Evolutionary conservation across 2,113 vertebrate species (phyloP).

Genomic region (Pelvicachromis taeniatus): DNA sequence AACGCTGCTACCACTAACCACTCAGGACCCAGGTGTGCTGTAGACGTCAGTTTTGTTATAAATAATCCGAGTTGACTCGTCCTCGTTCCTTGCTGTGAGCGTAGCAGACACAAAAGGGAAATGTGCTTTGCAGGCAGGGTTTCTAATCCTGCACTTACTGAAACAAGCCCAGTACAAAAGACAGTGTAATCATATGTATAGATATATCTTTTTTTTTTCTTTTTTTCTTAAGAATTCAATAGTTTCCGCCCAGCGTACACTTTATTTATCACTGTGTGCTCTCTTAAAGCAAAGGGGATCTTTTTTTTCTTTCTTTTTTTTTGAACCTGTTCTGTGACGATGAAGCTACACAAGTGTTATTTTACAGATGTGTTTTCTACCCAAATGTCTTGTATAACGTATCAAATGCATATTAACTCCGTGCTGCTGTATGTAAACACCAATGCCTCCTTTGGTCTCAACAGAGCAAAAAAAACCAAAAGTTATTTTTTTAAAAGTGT

Average conservation of each 20-base stretch:
- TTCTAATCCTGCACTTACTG: background rate
- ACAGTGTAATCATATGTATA: background rate
- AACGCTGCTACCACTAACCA: conserved; percentile 38
- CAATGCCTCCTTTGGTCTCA: conserved; percentile 10
- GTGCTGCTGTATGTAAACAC: conserved; percentile 24
- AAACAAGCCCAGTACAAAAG: background rate
- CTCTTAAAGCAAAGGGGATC: conserved; percentile 10
- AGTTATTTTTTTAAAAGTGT: conserved; percentile 23
- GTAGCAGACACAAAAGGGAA: background rate
- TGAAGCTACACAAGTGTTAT: background rate
- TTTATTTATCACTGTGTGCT: conserved; percentile 26
- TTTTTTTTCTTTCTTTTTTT: background rate
- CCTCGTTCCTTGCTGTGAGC: background rate
- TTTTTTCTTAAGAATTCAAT: background rate
- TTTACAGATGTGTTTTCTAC: conserved; percentile 31
- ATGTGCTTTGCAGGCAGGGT: background rate
- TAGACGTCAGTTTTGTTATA: background rate
- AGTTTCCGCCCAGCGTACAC: background rate
- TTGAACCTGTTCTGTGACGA: background rate
- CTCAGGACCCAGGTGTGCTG: conserved; percentile 41
- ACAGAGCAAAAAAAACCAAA: background rate
- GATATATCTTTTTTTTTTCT: background rate
- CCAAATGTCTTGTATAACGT: background rate
- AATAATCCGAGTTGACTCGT: background rate
- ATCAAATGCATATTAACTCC: background rate